These are phyloP conservation scores for Athalia circularis DNA, from an alignment of 2,888 invertebrate genomes.

Conservation along the genomic window DNA sequence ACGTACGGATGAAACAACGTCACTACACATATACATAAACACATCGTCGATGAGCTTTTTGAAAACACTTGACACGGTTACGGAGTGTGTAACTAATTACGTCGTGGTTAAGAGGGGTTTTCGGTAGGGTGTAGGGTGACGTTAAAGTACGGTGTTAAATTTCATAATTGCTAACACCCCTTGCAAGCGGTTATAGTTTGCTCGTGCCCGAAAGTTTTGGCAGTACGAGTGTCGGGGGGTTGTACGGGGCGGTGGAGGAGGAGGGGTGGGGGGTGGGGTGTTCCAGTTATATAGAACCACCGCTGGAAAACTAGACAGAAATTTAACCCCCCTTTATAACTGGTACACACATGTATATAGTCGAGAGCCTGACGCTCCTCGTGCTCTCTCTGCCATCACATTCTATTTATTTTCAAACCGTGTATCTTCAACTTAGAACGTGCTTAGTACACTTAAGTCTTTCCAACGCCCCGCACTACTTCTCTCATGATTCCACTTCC, in stretches of 20 bases:
- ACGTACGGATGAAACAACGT: too few relatives aligned
- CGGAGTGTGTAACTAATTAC: conserved; percentile 37
- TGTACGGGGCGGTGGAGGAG: neutral
- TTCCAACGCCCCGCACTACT: neutral
- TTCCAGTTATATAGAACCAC: conserved; percentile 18
- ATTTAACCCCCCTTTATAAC: neutral
- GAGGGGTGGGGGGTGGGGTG: neutral
- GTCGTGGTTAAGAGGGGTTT: conserved; percentile 3
- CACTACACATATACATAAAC: too few relatives aligned
- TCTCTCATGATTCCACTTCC: neutral
- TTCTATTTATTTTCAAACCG: conserved; percentile 36
- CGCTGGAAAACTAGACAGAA: conserved; percentile 10
- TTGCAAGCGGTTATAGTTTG: conserved; percentile 12
- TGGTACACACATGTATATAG: too few relatives aligned
- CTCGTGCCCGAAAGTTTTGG: conserved; percentile 30
- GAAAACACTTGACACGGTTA: neutral
- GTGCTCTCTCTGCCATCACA: neutral
- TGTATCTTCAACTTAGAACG: conserved; percentile 29
- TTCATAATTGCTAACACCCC: conserved; percentile 39
- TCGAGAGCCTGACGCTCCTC: neutral
- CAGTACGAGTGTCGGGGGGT: neutral
- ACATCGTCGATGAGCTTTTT: neutral
- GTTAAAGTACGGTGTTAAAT: conserved; percentile 37
- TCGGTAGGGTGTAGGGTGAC: neutral
- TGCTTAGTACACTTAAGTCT: conserved; percentile 16